Conservation (phyloP, 2,797 vertebrate species). For the Dryobates pubescens region DNA sequence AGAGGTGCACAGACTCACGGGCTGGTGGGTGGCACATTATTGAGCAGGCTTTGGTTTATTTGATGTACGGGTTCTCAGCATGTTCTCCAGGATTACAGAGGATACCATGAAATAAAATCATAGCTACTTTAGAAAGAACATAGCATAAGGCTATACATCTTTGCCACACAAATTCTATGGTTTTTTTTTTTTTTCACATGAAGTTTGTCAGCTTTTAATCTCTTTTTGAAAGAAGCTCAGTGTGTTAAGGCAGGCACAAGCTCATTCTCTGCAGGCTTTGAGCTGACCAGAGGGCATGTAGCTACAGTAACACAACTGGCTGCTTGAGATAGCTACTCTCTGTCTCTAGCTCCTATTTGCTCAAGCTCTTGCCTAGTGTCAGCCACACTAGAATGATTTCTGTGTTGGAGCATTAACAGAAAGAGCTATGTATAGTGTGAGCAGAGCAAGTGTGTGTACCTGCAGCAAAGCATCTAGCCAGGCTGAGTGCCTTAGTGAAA, state of each 20-base stretch:
- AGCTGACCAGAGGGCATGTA: not conserved
- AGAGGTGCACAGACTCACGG: accelerated
- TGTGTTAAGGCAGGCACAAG: not conserved
- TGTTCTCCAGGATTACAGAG: not conserved
- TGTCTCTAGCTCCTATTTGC: not conserved
- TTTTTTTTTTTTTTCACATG: not conserved
- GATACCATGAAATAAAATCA: not conserved
- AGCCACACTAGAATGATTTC: not conserved
- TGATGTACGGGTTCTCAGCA: not conserved
- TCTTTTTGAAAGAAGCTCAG: not conserved
- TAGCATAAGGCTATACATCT: not conserved
- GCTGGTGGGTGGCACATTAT: not conserved
- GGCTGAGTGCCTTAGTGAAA: not conserved
- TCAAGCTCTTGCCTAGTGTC: not conserved
- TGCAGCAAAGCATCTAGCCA: not conserved
- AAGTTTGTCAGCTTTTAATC: not conserved
- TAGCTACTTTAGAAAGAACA: not conserved
- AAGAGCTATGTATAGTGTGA: not conserved
- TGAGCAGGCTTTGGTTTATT: not conserved
- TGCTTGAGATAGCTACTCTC: not conserved
- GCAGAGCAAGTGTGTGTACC: not conserved
- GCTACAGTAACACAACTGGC: not conserved
- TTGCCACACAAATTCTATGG: not conserved
- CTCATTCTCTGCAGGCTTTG: not conserved
- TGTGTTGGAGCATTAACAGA: not conserved